phyloP scores from a whole-genome alignment of 1,140 invertebrate genomes.

The Saccostrea glomerata region DNA sequence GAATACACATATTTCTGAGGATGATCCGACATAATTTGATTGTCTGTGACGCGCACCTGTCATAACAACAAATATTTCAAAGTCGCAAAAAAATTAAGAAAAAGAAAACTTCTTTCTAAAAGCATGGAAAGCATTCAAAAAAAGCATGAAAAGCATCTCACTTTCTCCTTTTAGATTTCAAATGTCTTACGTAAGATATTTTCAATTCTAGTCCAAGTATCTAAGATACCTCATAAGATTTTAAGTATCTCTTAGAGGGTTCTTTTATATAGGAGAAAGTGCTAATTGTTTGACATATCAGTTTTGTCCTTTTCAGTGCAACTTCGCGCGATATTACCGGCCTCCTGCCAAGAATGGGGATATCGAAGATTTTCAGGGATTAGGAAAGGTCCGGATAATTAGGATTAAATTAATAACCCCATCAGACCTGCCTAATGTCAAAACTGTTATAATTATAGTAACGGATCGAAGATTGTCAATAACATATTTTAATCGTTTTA shows the following conservation, averaged over 20 bases:
- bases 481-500: too few relatives aligned
- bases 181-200: neutral
- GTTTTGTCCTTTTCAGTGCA: neutral
- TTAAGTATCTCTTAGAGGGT: neutral
- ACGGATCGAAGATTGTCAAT: neutral
- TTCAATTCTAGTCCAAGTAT: neutral
- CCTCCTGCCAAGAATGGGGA: neutral
- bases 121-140: too few relatives aligned
- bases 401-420: neutral
- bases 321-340: neutral
- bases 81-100: neutral
- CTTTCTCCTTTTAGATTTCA: neutral
- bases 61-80: neutral
- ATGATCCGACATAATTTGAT: neutral
- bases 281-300: neutral
- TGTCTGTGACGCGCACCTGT: neutral
- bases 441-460: neutral
- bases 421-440: neutral
- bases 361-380: neutral
- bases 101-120: neutral
- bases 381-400: conserved; percentile 9
- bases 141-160: too few relatives aligned
- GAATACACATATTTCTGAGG: neutral
- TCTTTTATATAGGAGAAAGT: neutral
- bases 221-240: neutral